Conservation (phyloP, 2,113 vertebrate genomes). For the Daubentonia madagascariensis region DNA sequence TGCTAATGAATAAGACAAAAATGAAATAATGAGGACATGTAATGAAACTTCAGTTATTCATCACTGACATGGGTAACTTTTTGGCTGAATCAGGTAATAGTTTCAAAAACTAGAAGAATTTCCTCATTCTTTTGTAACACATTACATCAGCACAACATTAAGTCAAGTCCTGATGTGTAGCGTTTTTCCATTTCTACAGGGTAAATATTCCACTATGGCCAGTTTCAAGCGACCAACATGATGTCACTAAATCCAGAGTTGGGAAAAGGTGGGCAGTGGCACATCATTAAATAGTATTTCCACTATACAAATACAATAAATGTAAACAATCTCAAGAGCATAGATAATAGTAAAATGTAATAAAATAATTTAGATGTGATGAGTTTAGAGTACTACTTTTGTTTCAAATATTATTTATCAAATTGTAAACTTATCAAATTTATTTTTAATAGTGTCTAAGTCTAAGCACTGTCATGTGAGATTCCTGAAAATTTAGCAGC, state of each 20-base stretch:
- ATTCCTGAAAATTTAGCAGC: background rate
- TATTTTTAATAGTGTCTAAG: background rate
- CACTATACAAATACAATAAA: too few relatives aligned
- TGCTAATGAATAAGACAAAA: background rate
- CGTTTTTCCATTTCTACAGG: background rate
- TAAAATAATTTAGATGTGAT: background rate
- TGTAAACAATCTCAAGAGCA: background rate
- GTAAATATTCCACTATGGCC: background rate
- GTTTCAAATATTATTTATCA: background rate
- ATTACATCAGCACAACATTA: background rate
- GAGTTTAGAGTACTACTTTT: background rate
- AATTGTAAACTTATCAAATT: background rate
- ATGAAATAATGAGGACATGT: background rate
- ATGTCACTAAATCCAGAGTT: background rate
- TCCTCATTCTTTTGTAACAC: background rate
- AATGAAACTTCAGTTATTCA: background rate
- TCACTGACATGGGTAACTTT: background rate
- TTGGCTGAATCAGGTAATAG: background rate
- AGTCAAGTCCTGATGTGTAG: background rate
- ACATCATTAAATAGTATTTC: background rate
- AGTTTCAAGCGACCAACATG: background rate
- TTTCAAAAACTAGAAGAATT: slow-evolving; percentile 3
- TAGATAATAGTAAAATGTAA: background rate
- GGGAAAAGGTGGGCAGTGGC: background rate
- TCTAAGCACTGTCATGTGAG: background rate